phyloP scores from a whole-genome alignment of 2,888 invertebrate genomes.

The Agrochola litura region DNA sequence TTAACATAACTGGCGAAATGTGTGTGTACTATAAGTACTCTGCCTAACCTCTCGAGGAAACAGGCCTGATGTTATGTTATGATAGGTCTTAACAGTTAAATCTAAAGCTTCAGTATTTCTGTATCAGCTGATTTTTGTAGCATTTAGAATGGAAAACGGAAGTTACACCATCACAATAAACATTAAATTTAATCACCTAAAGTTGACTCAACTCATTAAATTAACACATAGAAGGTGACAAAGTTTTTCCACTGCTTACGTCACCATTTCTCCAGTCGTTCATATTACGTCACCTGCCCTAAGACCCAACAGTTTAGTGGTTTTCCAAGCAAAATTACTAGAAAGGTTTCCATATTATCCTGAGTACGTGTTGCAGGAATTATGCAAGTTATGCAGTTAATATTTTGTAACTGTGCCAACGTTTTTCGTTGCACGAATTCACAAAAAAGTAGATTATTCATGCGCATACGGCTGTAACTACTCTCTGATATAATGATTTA shows the following conservation, averaged over 20 bases:
- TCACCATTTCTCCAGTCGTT: conserved; percentile 21
- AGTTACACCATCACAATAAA: conserved; percentile 1
- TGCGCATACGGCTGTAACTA: background rate
- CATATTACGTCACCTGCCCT: conserved; percentile 41
- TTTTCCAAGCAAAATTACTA: conserved; percentile 54
- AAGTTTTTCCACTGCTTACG: conserved; percentile 35
- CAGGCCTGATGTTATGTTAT: background rate
- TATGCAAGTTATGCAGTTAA: conserved; percentile 27
- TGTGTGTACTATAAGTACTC: background rate
- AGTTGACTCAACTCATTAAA: conserved; percentile 3
- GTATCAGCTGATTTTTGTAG: background rate
- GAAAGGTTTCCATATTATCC: conserved; percentile 48
- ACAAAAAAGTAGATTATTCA: conserved; percentile 4
- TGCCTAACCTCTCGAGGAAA: background rate
- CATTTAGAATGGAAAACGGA: background rate
- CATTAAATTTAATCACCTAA: background rate
- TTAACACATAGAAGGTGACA: background rate
- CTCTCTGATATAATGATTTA: background rate
- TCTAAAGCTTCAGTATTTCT: too few species aligned
- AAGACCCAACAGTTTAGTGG: conserved; percentile 45
- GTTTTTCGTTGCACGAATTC: conserved; percentile 2
- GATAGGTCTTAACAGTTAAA: too few species aligned
- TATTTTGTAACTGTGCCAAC: conserved; percentile 29
- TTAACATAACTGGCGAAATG: background rate
- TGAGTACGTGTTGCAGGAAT: conserved; percentile 29